Conservation (phyloP, 2,888 invertebrate genomes). For the Leptopterna dolabrata region DNA sequence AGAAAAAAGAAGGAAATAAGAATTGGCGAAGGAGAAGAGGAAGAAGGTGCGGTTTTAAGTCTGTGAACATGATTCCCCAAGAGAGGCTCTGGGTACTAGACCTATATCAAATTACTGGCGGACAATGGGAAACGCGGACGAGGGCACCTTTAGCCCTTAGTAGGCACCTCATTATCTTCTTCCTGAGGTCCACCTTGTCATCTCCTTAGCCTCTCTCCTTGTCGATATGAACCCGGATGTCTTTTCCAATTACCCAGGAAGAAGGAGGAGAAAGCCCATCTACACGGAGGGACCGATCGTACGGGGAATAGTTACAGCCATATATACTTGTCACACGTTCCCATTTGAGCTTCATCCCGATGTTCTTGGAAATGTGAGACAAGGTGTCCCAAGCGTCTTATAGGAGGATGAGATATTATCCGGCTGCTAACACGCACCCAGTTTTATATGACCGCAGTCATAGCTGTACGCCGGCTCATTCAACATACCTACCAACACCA, state of each 20-base stretch:
- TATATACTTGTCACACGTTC: background rate
- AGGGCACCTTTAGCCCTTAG: slow-evolving; percentile 8
- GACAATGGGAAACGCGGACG: slow-evolving; percentile 25
- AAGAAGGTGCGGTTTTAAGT: slow-evolving; percentile 18
- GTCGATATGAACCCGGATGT: slow-evolving; percentile 17
- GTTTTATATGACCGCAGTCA: too few species aligned
- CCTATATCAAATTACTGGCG: slow-evolving; percentile 47
- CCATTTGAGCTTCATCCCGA: background rate
- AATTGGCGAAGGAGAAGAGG: background rate
- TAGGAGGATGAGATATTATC: background rate
- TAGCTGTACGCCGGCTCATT: too few species aligned
- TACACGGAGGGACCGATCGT: background rate
- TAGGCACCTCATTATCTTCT: slow-evolving; percentile 28
- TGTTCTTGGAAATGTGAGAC: background rate
- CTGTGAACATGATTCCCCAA: slow-evolving; percentile 43
- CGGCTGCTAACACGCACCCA: background rate
- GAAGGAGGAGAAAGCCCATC: slow-evolving; percentile 19
- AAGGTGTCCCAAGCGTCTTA: background rate
- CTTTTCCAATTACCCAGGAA: slow-evolving; percentile 18
- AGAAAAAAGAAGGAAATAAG: background rate
- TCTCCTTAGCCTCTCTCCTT: background rate
- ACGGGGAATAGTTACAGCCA: background rate
- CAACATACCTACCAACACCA: too few species aligned
- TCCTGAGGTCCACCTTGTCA: slow-evolving; percentile 13
- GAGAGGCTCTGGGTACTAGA: slow-evolving; percentile 47